Conservation (phyloP, 2,888 invertebrate species). For the Drosophila demipolita region DNA sequence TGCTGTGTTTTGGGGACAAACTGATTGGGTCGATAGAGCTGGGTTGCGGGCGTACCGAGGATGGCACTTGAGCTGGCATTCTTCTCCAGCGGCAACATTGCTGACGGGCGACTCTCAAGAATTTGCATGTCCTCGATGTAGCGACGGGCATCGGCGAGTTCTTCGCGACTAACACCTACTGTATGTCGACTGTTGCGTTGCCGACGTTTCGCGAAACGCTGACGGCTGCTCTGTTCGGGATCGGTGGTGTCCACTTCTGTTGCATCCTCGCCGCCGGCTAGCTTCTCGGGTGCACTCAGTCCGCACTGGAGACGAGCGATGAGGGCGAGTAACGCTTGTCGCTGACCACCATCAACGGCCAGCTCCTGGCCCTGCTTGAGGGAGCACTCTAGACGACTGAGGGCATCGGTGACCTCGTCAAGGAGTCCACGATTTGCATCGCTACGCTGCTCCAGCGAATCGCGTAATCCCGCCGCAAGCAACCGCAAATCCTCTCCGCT, state of each 20-base stretch:
- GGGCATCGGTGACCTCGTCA: constrained; percentile 91
- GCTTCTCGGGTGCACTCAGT: constrained; percentile 83
- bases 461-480: constrained; percentile 86
- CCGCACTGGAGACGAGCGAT: constrained; percentile 90
- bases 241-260: constrained; percentile 28
- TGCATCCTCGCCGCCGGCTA: constrained; percentile 24
- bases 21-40: constrained; percentile 82
- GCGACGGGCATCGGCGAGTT: constrained; percentile 91
- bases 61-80: constrained; percentile 86
- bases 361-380: constrained; percentile 87
- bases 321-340: constrained; percentile 88
- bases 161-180: constrained; percentile 93
- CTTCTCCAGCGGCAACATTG: constrained; percentile 83
- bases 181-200: constrained; percentile 91
- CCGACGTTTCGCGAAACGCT: constrained; percentile 86
- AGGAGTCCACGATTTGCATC: constrained; percentile 87
- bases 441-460: constrained; percentile 86
- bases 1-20: constrained; percentile 71
- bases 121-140: constrained; percentile 89
- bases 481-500: constrained; percentile 89
- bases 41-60: constrained; percentile 49
- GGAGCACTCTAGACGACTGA: constrained; percentile 90
- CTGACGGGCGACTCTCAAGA: constrained; percentile 74
- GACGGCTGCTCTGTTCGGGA: constrained; percentile 82
- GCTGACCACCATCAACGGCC: constrained; percentile 86